A percentile compares a stretch with the other conserved stretches of the same genome.
phyloP scores from a whole-genome alignment of 2,113 vertebrate species.

The Stegastes partitus region DNA sequence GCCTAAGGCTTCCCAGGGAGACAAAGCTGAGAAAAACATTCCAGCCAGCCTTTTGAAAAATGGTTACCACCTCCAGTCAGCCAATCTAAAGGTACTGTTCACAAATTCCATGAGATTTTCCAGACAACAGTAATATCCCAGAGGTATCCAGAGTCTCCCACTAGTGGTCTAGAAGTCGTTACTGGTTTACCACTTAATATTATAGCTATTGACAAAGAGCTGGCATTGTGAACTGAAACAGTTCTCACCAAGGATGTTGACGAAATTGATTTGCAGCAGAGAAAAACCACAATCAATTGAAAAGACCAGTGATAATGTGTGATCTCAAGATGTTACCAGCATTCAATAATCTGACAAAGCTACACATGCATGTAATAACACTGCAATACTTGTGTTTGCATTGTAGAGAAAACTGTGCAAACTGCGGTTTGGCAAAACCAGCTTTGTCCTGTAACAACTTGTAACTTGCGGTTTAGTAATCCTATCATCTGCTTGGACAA shows the following conservation, averaged over 20 bases:
- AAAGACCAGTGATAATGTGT: neutral
- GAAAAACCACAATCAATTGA: neutral
- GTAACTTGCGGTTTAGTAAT: slow-evolving; percentile 34
- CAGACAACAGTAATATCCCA: neutral
- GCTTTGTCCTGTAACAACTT: slow-evolving; percentile 19
- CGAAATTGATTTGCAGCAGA: neutral
- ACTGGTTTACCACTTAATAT: neutral
- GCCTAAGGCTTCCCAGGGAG: slow-evolving; percentile 6
- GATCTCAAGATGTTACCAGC: neutral
- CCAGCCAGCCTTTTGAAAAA: slow-evolving; percentile 21
- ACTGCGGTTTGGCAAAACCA: neutral
- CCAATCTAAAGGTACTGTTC: slow-evolving; percentile 3
- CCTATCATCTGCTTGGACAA: neutral
- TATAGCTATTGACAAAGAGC: neutral
- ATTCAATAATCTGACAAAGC: neutral
- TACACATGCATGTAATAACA: neutral
- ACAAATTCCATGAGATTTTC: slow-evolving; percentile 18
- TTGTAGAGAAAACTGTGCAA: neutral
- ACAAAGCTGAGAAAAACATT: slow-evolving; percentile 13
- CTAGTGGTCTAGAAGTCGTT: neutral
- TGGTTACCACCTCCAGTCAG: neutral
- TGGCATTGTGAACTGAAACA: neutral
- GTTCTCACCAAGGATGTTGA: neutral
- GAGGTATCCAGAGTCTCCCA: neutral
- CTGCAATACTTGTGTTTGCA: neutral